Base-by-base conservation (phyloP, 2,113 vertebrate genomes). In the Rostratula benghalensis region DNA sequence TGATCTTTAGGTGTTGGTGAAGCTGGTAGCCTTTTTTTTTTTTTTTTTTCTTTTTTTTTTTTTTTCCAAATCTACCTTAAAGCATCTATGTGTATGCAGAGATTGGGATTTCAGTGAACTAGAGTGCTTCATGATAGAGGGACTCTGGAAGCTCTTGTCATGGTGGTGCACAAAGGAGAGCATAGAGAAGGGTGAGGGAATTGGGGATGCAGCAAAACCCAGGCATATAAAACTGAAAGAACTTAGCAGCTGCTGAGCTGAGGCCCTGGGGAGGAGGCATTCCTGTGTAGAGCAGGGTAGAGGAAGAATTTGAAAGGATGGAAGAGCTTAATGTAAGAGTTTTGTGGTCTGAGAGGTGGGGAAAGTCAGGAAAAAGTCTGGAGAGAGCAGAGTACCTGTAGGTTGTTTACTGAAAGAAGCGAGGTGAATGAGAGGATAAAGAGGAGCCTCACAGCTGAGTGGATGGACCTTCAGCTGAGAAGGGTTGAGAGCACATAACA, bases 341-440 rank as follows among this genome's bases (percentile, higher is more conserved):
- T 51, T 51, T 10, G 3, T 54, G 53, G 53, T 6, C 28, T 54
- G 13, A 6, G 1, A 2, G 9, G 17, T 4, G 5, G 2, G 9
- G 22, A 10, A 17, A 41, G 46, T 14, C 37, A 30, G 57, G 22
- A 65, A 51, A 70, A 23, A 61, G 6, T 35, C 48, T 93, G 48
- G 23, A 61, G 76, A 50, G 22, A 33, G 14, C 30, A n/a, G 16
- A 11, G 20, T 6, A n/a, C 31, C 19, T 70, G 56, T 46, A 69
- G 18, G 24, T 54, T 53, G 22, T 79, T 79, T 51, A 45, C 19
- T 85, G 54, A 25, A 37, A 35, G 73, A 23, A 3, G 9, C 51
- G 54, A 45, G 31, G 16, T 59, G 28, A 31, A 21, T 43, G 21
- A 48, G 39, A 43, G 21, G 33, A 10, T 59, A 39, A 39, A 83